Base-by-base conservation (phyloP, 2,797 vertebrate species). In the Oophaga sylvatica region DNA sequence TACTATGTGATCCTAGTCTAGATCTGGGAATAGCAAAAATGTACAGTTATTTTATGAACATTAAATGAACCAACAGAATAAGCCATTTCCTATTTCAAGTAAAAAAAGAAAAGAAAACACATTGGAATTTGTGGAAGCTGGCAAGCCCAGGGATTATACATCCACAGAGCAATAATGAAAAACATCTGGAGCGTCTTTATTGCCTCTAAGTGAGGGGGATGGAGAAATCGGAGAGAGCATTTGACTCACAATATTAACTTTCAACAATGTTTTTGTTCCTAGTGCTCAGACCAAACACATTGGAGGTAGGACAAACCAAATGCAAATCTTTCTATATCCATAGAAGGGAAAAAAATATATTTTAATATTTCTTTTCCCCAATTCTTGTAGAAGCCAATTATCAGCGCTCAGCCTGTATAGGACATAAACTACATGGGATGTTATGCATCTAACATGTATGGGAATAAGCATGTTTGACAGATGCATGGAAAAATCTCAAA, bases 121-220 rank as follows among this genome's bases (percentile, higher is more conserved):
- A 3, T 4, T 83, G 87, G 78, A 86, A 82, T 89, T 86, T 81
- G 45, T 82, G 70, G 48, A 89, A 89, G 83, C 77, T 81, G n/a
- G 56, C 31, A 17, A 81, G 65, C 77, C 83, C 73, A 75, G 59
- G 84, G 80, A 77, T 84, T 85, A 48, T 78, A 77, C 87, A 77
- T 53, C 63, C 48, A 81, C 63, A 63, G 73, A 3, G 53, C 56
- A 35, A 76, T 81, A 89, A 89, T 83, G 84, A 71, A 86, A 89
- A 81, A 77, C 87, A 89, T 89, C 83, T 89, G 87, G 87, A 85
- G 29, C 19, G 20, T 31, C 65, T 88, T 85, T 85, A 85, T 76
- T 80, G 81, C 81, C 71, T 53, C 86, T 68, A 67, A 48, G 26
- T 56, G 57, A 76, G 31, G 70, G 68, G 82, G 45, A 76, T 59